Evolutionary conservation across 2,888 invertebrate species (phyloP), one percentile per base, ranked within the genome.

Genomic region (Hydrotaea diabolus): DNA sequence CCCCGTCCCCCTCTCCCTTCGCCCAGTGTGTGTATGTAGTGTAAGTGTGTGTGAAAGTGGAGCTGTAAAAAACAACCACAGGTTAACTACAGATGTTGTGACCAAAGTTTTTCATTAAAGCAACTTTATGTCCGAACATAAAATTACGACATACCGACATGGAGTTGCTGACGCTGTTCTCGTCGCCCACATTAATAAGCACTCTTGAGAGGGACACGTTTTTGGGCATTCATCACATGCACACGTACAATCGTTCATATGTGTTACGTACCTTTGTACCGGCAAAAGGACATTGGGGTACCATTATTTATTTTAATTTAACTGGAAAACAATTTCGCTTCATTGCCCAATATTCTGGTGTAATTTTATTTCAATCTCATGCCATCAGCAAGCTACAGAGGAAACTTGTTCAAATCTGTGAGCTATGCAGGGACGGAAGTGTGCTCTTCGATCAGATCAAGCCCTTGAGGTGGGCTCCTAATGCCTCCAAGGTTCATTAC

Each of bases 51-150:
- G 76, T 31, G 23, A 23, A 74, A 39, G 55, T 59, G 43, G 23
- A 57, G n/a, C 73, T 59, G 19, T 31, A 46, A 66, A 66, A 31
- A 31, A n/a, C n/a, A 78, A 76, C 79, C 76, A 73, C 72, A 79
- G 76, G 72, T 79, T 76, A 79, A 76, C 49, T 77, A 73, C 73
- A 83, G 59, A 66, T 80, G 77, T 53, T 80, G 79, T 73, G 69
- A 77, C 79, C 66, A 80, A 73, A 73, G 55, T 80, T 83, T 80
- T 83, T 83, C 73, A 83, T 83, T 83, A 80, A 80, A 76, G 39
- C 49, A 73, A 83, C 76, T 80, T 83, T 69, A 80, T 80, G 73
- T 80, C 39, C 73, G 66, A 73, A 59, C 83, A 83, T 76, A 76
- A 82, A 83, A 79, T 46, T 62, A 62, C 73, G 43, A 46, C 53